Base-by-base conservation (phyloP, 1,140 invertebrate genomes). In the Bombus waltoni region DNA sequence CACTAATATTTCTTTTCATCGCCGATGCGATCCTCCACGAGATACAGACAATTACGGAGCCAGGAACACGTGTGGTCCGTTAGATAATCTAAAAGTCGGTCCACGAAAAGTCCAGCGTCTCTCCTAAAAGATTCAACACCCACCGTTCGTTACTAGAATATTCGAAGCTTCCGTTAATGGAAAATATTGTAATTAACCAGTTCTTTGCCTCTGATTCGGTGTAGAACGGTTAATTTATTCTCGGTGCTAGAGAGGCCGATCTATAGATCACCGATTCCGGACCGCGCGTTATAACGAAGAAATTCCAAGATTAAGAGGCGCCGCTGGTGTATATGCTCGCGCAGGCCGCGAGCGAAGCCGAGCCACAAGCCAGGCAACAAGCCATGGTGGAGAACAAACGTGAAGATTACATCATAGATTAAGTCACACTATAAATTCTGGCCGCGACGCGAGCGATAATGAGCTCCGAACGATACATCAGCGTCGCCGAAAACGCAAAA, bases 371-470 rank as follows among this genome's bases (percentile, higher is more conserved):
- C 28, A 47, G 18, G 28, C 72, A 42, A 44, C 35, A 18, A 32
- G 66, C 18, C 66, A 35, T 22, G 32, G 6, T 47, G 4, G 62
- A 74, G 83, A 83, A 86, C 83, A 90, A 87, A 90, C 89, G 86
- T 32, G 88, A 57, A 88, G 89, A 90, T 90, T 90, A 90, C 89
- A 88, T 90, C 88, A 90, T 86, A 90, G 89, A 90, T 90, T 90
- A 90, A 90, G 83, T 79, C 81, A 80, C 89, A 78, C 86, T 88
- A 90, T 90, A 90, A 90, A 90, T 90, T 82, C 81, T 83, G 68
- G 32, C 40, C 28, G 25, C 79, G 86, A 88, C 87, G 65, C 81
- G 79, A 76, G 88, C 89, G 89, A 88, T 90, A 90, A 90, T 90
- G 89, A 90, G 89, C 89, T 86, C 42, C 80, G 79, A 65, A 82